These are phyloP conservation scores for Dreissena polymorpha DNA, from an alignment of 1,140 invertebrate species.

Conservation along the genomic window DNA sequence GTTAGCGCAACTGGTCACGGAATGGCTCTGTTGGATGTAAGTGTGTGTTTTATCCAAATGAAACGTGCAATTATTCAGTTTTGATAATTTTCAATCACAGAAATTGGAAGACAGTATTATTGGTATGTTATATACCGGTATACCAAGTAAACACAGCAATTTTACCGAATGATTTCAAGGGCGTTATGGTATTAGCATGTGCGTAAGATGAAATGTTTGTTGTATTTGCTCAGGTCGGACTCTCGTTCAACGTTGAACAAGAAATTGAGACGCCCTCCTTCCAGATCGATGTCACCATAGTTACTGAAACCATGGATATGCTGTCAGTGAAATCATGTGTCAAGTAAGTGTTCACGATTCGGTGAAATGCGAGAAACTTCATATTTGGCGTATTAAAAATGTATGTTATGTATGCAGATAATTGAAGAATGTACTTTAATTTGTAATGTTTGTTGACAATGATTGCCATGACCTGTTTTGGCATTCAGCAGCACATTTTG, in stretches of 20 bases:
- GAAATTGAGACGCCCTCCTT: slow-evolving; percentile 50
- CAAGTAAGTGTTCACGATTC: slow-evolving; percentile 9
- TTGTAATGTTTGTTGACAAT: background rate
- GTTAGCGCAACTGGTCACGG: slow-evolving; percentile 91
- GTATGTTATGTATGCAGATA: no score
- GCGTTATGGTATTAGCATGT: background rate
- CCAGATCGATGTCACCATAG: slow-evolving; percentile 39
- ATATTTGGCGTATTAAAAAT: no score
- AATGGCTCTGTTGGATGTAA: slow-evolving; percentile 88
- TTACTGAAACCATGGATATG: slow-evolving; percentile 35
- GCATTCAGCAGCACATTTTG: no score
- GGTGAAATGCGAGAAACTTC: no score
- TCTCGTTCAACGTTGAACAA: slow-evolving; percentile 53
- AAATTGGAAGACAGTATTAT: background rate
- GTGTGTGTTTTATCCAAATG: background rate
- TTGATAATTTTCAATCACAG: background rate
- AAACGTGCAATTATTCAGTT: background rate
- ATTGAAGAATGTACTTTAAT: no score
- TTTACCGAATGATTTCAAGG: background rate
- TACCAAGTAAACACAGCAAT: background rate
- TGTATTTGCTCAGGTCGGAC: slow-evolving; percentile 22
- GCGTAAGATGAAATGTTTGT: background rate
- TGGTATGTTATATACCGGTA: background rate
- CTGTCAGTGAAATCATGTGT: slow-evolving; percentile 37
- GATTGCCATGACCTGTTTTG: background rate